These are phyloP conservation scores for Torymus tubicola DNA, from an alignment of 2,888 invertebrate genomes.

Conservation along the genomic window DNA sequence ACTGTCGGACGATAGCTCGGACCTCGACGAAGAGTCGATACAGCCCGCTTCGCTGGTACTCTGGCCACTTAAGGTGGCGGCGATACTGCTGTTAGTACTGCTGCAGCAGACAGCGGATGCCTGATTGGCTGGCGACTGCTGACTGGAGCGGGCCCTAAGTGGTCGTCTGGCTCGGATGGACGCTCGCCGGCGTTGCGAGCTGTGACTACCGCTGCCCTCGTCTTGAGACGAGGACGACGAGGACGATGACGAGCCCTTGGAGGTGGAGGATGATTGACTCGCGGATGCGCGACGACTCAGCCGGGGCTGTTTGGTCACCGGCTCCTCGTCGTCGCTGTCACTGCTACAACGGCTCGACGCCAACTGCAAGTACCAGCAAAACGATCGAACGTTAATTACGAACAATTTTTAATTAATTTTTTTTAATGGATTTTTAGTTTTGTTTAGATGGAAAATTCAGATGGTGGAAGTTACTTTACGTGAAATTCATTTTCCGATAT, in stretches of 20 bases:
- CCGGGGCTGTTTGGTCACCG: constrained; percentile 82
- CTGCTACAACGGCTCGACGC: constrained; percentile 79
- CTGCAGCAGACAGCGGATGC: neutral
- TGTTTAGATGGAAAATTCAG: no score
- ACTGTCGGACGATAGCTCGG: constrained; percentile 70
- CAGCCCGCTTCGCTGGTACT: constrained; percentile 58
- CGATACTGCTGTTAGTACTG: constrained; percentile 54
- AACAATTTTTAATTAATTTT: no score
- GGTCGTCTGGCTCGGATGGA: constrained; percentile 56
- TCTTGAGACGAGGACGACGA: constrained; percentile 40
- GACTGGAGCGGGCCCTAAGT: neutral
- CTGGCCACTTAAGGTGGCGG: constrained; percentile 54
- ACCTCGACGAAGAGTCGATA: constrained; percentile 67
- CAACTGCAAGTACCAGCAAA: constrained; percentile 77
- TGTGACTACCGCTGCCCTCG: constrained; percentile 25
- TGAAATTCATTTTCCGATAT: no score
- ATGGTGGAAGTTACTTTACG: no score
- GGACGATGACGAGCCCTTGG: neutral
- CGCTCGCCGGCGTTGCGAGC: constrained; percentile 46
- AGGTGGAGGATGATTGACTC: constrained; percentile 24
- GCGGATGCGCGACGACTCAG: constrained; percentile 53
- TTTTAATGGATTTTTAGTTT: no score
- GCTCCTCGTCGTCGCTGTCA: constrained; percentile 85
- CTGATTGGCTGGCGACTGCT: constrained; percentile 1
- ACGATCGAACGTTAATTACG: neutral